Percentiles rank a stretch among this genome's conserved stretches.
These are phyloP conservation scores for Leptestheria dahalacensis DNA, from an alignment of 1,140 invertebrate genomes.

Conservation along the genomic window DNA sequence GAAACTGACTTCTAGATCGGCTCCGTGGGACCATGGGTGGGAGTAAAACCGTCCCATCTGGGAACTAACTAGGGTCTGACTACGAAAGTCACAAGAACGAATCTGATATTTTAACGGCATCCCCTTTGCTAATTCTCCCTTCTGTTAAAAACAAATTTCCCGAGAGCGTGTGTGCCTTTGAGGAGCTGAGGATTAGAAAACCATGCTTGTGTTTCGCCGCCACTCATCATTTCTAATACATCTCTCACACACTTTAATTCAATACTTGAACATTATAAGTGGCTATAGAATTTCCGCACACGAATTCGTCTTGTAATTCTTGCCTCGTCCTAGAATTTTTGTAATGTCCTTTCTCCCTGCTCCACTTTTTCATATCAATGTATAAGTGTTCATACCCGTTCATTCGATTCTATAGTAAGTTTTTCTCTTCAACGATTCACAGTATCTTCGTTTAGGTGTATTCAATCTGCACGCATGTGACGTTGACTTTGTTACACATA, in stretches of 20 bases:
- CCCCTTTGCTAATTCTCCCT: neutral
- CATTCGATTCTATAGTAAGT: neutral
- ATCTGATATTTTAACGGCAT: neutral
- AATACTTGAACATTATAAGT: neutral
- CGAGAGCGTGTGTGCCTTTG: neutral
- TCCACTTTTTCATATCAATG: neutral
- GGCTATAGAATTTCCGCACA: neutral
- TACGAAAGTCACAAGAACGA: neutral
- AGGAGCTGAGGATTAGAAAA: neutral
- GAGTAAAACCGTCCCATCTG: neutral
- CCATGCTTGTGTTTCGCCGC: neutral
- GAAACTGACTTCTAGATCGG: neutral
- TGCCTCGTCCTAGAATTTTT: neutral
- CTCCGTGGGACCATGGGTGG: neutral
- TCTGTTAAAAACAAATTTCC: neutral
- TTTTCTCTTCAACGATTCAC: neutral
- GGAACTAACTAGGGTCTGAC: neutral
- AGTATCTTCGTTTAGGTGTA: neutral
- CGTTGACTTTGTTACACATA: too few relatives aligned
- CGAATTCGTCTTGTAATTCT: neutral
- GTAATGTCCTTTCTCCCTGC: neutral
- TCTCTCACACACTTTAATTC: neutral
- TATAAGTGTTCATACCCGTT: too few relatives aligned
- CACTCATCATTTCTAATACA: neutral
- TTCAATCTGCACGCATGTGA: neutral